A percentile compares a stretch with the other conserved stretches of the same genome.
Evolutionary conservation across 2,888 invertebrate genomes (phyloP).

Genomic region (Buathra laborator): DNA sequence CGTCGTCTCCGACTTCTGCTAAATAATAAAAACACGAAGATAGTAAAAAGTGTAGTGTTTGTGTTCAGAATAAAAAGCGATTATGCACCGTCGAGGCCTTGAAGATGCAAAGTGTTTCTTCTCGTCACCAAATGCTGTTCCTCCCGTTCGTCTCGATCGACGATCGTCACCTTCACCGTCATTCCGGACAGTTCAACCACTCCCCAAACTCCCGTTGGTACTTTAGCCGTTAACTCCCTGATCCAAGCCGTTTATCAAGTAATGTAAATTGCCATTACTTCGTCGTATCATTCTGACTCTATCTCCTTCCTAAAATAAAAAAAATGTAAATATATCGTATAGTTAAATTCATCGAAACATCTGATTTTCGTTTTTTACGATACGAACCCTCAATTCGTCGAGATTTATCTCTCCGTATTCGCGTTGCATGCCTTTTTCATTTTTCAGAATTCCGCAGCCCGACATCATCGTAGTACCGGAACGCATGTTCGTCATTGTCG

Average conservation of each 20-base stretch:
- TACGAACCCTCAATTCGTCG: conserved; percentile 93
- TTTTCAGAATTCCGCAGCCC: conserved; percentile 97
- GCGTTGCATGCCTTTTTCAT: conserved; percentile 96
- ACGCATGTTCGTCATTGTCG: conserved; percentile 99
- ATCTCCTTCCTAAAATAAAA: conserved; percentile 91
- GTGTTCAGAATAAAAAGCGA: neutral
- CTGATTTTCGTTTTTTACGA: neutral
- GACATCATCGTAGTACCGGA: conserved; percentile 97
- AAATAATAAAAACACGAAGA: conserved; percentile 8
- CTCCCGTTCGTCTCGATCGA: conserved; percentile 93
- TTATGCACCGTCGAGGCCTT: conserved; percentile 82
- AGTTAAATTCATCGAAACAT: neutral
- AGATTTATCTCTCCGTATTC: conserved; percentile 97
- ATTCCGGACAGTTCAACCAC: conserved; percentile 98
- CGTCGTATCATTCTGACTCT: conserved; percentile 96
- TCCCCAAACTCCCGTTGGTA: conserved; percentile 94
- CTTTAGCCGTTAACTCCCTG: conserved; percentile 95
- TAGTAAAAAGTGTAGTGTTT: neutral
- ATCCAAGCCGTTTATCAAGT: conserved; percentile 96
- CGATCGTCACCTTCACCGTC: conserved; percentile 96
- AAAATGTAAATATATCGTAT: conserved; percentile 26
- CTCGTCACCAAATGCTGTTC: conserved; percentile 91
- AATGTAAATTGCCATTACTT: conserved; percentile 94
- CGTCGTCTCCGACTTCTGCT: conserved; percentile 82
- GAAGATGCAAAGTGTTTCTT: conserved; percentile 88